phyloP scores from a whole-genome alignment of 2,113 vertebrate genomes.

The Notarius quadriscutis region DNA sequence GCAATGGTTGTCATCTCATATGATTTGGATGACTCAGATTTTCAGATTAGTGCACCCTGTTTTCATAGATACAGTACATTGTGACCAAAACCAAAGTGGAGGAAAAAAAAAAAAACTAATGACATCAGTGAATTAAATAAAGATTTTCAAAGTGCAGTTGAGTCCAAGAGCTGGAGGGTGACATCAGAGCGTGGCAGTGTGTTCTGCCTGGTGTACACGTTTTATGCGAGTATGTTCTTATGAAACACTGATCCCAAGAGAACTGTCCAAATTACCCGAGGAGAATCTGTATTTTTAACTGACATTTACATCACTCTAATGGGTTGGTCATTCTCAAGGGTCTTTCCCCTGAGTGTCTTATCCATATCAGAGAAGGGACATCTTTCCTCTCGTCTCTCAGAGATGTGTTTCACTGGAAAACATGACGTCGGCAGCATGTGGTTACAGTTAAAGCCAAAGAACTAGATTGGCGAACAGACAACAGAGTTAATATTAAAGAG shows the following conservation, averaged over 20 bases:
- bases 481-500: slow-evolving; percentile 34
- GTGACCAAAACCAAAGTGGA: slow-evolving; percentile 54
- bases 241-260: slow-evolving; percentile 14
- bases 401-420: slow-evolving; percentile 52
- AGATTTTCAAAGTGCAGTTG: slow-evolving; percentile 8
- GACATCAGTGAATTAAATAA: slow-evolving; percentile 48
- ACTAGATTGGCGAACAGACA: slow-evolving; percentile 34
- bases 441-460: slow-evolving; percentile 48
- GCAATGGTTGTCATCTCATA: slow-evolving; percentile 57
- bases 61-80: slow-evolving; percentile 65
- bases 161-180: slow-evolving; percentile 27
- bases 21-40: slow-evolving; percentile 69
- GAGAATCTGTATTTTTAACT: slow-evolving; percentile 29
- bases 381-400: slow-evolving; percentile 4
- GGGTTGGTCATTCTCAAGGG: slow-evolving; percentile 17
- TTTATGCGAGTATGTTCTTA: slow-evolving; percentile 7
- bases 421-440: slow-evolving; percentile 48
- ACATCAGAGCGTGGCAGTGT: slow-evolving; percentile 29
- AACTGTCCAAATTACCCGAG: neutral
- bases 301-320: slow-evolving; percentile 41
- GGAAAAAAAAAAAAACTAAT: slow-evolving; percentile 35
- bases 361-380: slow-evolving; percentile 17
- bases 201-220: slow-evolving; percentile 32
- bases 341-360: slow-evolving; percentile 1
- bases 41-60: slow-evolving; percentile 64